Evolutionary conservation across 2,113 vertebrate species (phyloP).

Genomic region (Sphyrna mokarran): DNA sequence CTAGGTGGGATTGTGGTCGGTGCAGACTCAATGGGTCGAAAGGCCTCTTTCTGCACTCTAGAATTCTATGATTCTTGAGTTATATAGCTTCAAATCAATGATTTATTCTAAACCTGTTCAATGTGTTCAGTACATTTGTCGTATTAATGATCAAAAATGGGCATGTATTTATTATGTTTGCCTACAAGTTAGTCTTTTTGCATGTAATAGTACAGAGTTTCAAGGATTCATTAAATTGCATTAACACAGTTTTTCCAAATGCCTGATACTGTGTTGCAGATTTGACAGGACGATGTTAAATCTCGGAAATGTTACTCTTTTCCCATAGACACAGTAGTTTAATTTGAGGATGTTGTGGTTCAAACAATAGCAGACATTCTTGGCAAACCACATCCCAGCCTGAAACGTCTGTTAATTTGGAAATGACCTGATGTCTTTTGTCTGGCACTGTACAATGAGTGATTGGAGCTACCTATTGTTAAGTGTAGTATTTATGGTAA

Average conservation of each 20-base stretch:
- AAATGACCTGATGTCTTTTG: constrained; percentile 28
- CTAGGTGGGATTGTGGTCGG: too few relatives aligned
- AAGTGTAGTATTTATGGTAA: not conserved
- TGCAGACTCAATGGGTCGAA: too few relatives aligned
- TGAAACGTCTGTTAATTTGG: constrained; percentile 13
- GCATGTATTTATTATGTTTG: constrained; percentile 32
- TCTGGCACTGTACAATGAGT: constrained; percentile 32
- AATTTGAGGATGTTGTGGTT: constrained; percentile 34
- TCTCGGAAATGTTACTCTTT: constrained; percentile 26
- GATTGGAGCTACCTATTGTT: constrained; percentile 25
- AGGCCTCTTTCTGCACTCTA: too few relatives aligned
- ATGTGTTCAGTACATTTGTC: not conserved
- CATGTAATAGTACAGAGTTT: not conserved
- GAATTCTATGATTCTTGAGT: not conserved
- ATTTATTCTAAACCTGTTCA: not conserved
- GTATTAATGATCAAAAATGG: not conserved
- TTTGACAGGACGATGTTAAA: not conserved
- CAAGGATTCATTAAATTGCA: constrained; percentile 3
- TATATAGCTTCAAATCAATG: not conserved
- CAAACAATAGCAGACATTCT: constrained; percentile 23
- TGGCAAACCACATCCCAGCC: not conserved
- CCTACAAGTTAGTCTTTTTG: constrained; percentile 23
- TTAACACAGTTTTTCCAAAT: constrained; percentile 13
- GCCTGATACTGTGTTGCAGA: not conserved
- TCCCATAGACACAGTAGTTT: constrained; percentile 14